phyloP scores from a whole-genome alignment of 2,888 invertebrate genomes.

The Yponomeuta evonymella region DNA sequence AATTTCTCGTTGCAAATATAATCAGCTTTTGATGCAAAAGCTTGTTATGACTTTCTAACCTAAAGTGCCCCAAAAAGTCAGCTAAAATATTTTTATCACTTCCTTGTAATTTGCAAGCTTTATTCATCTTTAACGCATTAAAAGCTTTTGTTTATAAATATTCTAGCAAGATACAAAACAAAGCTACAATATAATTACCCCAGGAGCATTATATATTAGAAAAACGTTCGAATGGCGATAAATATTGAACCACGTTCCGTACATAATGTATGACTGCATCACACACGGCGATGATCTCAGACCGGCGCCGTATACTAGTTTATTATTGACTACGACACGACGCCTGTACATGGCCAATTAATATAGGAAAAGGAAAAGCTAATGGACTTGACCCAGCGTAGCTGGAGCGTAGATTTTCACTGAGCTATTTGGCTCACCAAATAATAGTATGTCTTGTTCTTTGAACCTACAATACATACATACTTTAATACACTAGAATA shows the following conservation, averaged over 20 bases:
- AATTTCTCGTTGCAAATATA: too few species aligned
- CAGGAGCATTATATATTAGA: slow-evolving; percentile 1
- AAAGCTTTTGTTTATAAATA: too few species aligned
- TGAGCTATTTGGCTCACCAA: neutral
- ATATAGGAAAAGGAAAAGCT: neutral
- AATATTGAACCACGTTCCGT: slow-evolving; percentile 35
- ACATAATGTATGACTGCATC: slow-evolving; percentile 42
- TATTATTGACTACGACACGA: slow-evolving; percentile 3
- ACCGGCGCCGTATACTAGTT: slow-evolving; percentile 9
- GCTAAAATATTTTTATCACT: too few species aligned
- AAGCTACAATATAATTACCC: neutral
- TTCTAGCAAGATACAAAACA: neutral
- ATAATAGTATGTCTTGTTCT: too few species aligned
- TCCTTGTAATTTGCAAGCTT: too few species aligned
- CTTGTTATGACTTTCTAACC: too few species aligned
- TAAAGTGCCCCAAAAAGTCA: too few species aligned
- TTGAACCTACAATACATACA: too few species aligned
- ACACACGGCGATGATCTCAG: slow-evolving; percentile 35
- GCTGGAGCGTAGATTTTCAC: neutral
- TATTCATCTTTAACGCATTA: too few species aligned
- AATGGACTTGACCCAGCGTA: neutral
- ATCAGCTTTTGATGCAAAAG: too few species aligned
- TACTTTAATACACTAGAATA: too few species aligned
- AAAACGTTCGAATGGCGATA: slow-evolving; percentile 28
- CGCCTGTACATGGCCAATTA: neutral